Evolutionary conservation across 2,113 vertebrate species (phyloP), one percentile per base, ranked within the genome.

Genomic region (Trogon surrucura): DNA sequence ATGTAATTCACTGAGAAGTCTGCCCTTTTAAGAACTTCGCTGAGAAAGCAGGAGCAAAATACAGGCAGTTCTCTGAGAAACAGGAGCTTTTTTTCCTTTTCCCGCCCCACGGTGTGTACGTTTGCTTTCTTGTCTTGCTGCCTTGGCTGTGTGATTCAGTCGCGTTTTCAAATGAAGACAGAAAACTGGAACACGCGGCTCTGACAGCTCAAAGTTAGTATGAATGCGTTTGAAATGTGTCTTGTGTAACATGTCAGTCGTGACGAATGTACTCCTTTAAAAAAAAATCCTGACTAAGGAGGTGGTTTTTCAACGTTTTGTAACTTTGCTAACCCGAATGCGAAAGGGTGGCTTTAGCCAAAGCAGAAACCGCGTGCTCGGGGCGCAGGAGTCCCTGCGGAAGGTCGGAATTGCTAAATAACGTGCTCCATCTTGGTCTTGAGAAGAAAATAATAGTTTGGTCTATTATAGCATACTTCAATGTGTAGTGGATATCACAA

Each of bases 81-180:
- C 74, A 2, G 70, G 5, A 70, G 57, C 36, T 72, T 62, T 36
- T 71, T 71, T 27, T 8, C 26, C 50, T 65, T 4, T 7, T 48
- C n/a, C 60, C 20, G 65, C 48, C 57, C 36, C 48, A 11, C 6
- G 4, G 17, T 1, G 54, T 5, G 10, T 4, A 0, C 15, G 0
- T 62, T 72, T 6, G 5, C 50, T 45, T 32, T n/a, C 64, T 32
- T 2, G 4, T 64, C 34, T 27, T 11, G 0, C 45, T 36, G 64
- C 83, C n/a, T 41, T 3, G 41, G 80, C 78, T 66, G 32, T 14
- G 48, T 9, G 36, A 72, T 80, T 93, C 82, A 51, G 79, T 66
- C 2, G 2, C 41, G 1, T 70, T 90, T 61, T 64, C 75, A 90
- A 65, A 87, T 56, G 79, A 80, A 84, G 84, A 92, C 71, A 2